Conservation (phyloP, 1,140 invertebrate species). For the Hydropsyche tenuis region DNA sequence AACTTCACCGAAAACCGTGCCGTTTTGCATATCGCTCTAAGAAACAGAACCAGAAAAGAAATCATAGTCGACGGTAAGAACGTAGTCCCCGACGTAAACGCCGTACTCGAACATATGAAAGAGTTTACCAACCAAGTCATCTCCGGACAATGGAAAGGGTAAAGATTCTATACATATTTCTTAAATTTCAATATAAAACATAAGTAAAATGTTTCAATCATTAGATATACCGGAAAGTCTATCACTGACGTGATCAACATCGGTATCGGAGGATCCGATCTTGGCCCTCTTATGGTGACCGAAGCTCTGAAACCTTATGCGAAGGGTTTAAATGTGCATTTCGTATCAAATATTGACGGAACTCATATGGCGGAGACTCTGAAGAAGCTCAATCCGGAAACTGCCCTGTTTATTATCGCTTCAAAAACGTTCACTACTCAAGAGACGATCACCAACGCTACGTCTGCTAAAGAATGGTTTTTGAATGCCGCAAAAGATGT, state of each 20-base stretch:
- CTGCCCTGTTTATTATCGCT: conserved; percentile 96
- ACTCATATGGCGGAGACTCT: conserved; percentile 96
- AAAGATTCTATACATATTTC: no score
- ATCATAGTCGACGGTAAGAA: conserved; percentile 90
- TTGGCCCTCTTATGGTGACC: conserved; percentile 98
- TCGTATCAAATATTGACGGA: conserved; percentile 99
- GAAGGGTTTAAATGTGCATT: conserved; percentile 90
- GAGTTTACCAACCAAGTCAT: conserved; percentile 83
- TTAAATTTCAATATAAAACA: no score
- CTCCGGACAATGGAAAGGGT: conserved; percentile 70
- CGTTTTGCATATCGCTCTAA: conserved; percentile 93
- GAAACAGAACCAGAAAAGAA: conserved; percentile 81
- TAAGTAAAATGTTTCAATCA: no score
- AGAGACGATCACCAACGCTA: conserved; percentile 99
- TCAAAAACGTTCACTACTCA: conserved; percentile 99
- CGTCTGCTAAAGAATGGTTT: conserved; percentile 96
- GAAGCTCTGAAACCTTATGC: conserved; percentile 94
- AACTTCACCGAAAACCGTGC: conserved; percentile 98
- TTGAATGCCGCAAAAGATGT: conserved; percentile 86
- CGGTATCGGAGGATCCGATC: conserved; percentile 98
- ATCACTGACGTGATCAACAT: conserved; percentile 99
- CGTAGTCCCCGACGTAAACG: conserved; percentile 93
- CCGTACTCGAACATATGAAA: conserved; percentile 94
- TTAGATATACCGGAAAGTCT: conserved; percentile 87
- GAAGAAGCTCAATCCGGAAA: conserved; percentile 91